These are phyloP conservation scores for Anthonomus grandis DNA, from an alignment of 1,140 invertebrate species.

Conservation along the genomic window DNA sequence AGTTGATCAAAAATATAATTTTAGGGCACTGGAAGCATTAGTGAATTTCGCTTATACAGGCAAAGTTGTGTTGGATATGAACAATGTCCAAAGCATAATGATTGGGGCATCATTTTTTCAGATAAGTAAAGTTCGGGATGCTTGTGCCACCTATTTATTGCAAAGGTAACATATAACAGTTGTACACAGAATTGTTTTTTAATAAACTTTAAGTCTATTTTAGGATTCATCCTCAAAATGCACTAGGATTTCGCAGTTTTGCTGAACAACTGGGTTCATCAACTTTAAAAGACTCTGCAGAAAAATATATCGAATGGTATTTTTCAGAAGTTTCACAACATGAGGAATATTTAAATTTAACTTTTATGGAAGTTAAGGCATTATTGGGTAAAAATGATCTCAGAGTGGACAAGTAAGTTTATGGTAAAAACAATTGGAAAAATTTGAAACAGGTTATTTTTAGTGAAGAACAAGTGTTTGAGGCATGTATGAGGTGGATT, in stretches of 20 bases:
- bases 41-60: constrained; percentile 89
- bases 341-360: constrained; percentile 75
- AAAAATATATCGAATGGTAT: constrained; percentile 80
- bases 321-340: constrained; percentile 75
- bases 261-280: constrained; percentile 77
- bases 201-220: constrained; percentile 13
- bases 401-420: constrained; percentile 61
- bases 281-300: constrained; percentile 68
- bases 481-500: constrained; percentile 80
- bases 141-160: constrained; percentile 79
- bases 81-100: constrained; percentile 83
- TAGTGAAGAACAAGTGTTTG: constrained; percentile 72
- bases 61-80: constrained; percentile 69
- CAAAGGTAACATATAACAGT: constrained; percentile 60
- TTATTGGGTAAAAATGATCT: constrained; percentile 78
- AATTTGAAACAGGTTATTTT: constrained; percentile 2
- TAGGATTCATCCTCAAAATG: constrained; percentile 80
- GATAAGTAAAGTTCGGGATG: constrained; percentile 75
- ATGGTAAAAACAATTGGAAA: not conserved
- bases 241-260: constrained; percentile 79
- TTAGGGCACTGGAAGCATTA: constrained; percentile 75
- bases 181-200: not conserved
- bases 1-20: constrained; percentile 28
- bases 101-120: constrained; percentile 87
- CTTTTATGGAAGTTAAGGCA: constrained; percentile 63